Evolutionary conservation across 2,113 vertebrate genomes (phyloP), one percentile per base, ranked within the genome.

Genomic region (Bombycilla garrulus): DNA sequence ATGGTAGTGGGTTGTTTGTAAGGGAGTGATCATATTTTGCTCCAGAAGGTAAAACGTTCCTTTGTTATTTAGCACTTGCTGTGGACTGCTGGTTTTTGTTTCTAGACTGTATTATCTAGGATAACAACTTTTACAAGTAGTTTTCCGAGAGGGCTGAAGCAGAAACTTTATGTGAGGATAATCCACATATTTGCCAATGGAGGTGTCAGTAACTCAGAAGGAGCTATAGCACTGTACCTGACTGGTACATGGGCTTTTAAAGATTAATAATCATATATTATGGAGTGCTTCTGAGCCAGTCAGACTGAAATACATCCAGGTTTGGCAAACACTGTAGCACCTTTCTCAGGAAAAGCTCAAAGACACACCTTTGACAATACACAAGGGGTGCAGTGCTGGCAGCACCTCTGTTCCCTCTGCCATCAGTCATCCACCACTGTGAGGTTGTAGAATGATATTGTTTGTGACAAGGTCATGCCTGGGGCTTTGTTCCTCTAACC

Each of bases 401-500:
- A 86, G 71, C 33, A 19, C 56, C 50, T 79, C n/a, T 85, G 5
- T 78, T 88, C 26, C 9, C 40, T 74, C 42, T 92, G 47, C 50
- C 18, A 10, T 86, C 4, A 6, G 26, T 81, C 53, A 56, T 92
- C 58, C 21, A 6, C 72, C 80, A 8, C 72, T 64, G 3, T 2
- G 11, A 67, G 71, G 60, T 21, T 77, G 56, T 58, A 19, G 31
- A 61, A 12, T 82, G 44, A 38, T 93, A 25, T 65, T 83, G 20
- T 80, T 93, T 95, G 36, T 93, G 89, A 91, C 58, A 79, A 78
- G 76, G 89, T 91, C 3, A 0, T 79, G 69, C 65, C 66, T 61
- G 45, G 31, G 81, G 70, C 78, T 89, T 95, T 93, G 48, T 64
- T 92, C 53, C 35, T 92, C 51, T 86, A 88, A 92, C 81, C 72